phyloP scores from a whole-genome alignment of 2,888 invertebrate species.

The Dione juno region DNA sequence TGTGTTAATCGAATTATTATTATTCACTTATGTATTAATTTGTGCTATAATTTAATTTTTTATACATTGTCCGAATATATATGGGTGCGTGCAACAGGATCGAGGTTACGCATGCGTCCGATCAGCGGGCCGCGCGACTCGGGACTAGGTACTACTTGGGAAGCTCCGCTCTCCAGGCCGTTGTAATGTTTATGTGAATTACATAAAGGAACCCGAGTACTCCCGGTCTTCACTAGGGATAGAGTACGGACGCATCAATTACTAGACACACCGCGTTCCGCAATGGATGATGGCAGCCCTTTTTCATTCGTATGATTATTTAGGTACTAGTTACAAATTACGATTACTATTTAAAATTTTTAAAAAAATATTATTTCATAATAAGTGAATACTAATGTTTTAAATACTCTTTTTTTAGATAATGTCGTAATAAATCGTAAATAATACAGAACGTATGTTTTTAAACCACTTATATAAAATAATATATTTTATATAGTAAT shows the following conservation, averaged over 20 bases:
- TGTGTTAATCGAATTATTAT: conserved; percentile 40
- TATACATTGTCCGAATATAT: conserved; percentile 2
- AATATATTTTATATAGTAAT: too few relatives aligned
- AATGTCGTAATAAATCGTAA: too few relatives aligned
- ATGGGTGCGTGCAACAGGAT: conserved; percentile 63
- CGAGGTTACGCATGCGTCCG: conserved; percentile 66
- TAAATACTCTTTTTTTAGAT: too few relatives aligned
- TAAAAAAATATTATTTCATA: too few relatives aligned
- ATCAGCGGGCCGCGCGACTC: conserved; percentile 62
- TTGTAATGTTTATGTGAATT: conserved; percentile 35
- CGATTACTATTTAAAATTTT: not conserved
- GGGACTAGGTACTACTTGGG: conserved; percentile 57
- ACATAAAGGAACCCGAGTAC: conserved; percentile 32
- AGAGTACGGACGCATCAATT: conserved; percentile 31
- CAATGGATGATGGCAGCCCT: not conserved
- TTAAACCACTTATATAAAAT: too few relatives aligned
- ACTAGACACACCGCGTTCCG: conserved; percentile 4
- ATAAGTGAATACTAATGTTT: too few relatives aligned
- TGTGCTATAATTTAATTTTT: not conserved
- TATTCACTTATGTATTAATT: not conserved
- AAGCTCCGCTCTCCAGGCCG: conserved; percentile 37
- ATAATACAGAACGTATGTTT: too few relatives aligned
- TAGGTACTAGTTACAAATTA: too few relatives aligned
- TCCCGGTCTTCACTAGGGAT: conserved; percentile 32
- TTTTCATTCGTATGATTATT: not conserved